Evolutionary conservation across 2,113 vertebrate genomes (phyloP).

Genomic region (Athene noctua): DNA sequence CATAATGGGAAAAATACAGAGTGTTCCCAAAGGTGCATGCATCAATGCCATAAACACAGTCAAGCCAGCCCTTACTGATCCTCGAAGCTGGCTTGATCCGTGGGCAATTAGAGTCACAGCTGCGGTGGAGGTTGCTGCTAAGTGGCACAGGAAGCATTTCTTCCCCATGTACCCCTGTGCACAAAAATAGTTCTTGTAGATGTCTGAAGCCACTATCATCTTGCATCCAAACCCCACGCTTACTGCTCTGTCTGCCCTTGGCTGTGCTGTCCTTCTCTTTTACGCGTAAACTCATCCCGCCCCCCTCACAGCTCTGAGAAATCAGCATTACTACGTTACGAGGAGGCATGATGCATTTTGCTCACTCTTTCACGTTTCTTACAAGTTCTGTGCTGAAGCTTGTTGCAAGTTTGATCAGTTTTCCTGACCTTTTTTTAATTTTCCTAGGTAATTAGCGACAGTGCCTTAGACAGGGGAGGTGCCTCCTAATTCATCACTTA

Average conservation of each 20-base stretch:
- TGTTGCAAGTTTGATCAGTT: not conserved
- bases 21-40: not conserved
- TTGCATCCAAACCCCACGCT: not conserved
- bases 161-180: not conserved
- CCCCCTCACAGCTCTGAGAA: not conserved
- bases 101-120: not conserved
- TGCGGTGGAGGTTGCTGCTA: not conserved
- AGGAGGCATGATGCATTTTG: not conserved
- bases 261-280: not conserved
- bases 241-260: not conserved
- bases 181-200: not conserved
- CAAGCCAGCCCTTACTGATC: not conserved
- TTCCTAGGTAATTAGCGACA: not conserved
- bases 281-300: fast-evolving
- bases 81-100: not conserved
- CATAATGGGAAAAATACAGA: constrained; percentile 29
- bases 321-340: not conserved
- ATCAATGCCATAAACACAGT: not conserved
- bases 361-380: not conserved
- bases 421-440: constrained; percentile 6
- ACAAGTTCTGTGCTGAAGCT: not conserved
- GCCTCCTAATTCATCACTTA: not conserved
- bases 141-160: not conserved
- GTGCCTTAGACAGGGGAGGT: constrained; percentile 24
- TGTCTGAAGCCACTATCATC: not conserved